Conservation (phyloP, 2,113 vertebrate genomes). For the Erinaceus europaeus region DNA sequence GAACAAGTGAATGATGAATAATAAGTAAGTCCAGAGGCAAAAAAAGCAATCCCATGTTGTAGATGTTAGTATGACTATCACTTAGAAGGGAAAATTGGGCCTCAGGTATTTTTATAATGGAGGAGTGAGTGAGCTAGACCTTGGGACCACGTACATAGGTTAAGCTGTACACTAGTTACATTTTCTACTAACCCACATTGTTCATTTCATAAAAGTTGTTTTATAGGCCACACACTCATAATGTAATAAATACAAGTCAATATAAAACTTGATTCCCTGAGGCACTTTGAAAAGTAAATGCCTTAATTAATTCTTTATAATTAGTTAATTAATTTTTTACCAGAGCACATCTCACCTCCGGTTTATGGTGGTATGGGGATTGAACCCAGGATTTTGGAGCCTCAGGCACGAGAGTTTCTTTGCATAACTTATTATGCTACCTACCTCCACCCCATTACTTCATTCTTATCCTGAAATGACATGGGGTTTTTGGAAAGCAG, state of each 20-base stretch:
- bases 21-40: background rate
- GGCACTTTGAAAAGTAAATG: too few species aligned
- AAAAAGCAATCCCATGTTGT: background rate
- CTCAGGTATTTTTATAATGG: background rate
- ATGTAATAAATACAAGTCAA: too few species aligned
- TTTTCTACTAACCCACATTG: background rate
- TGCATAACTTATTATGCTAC: too few species aligned
- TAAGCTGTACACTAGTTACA: background rate
- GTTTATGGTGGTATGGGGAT: too few species aligned
- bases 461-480: background rate
- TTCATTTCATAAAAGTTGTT: background rate
- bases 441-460: background rate
- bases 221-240: too few species aligned
- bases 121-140: background rate
- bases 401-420: too few species aligned
- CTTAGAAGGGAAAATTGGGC: background rate
- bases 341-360: too few species aligned
- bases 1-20: background rate
- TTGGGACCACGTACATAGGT: too few species aligned
- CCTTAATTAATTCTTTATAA: too few species aligned
- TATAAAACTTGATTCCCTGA: too few species aligned
- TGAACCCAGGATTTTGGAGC: too few species aligned
- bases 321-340: too few species aligned
- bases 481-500: background rate
- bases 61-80: background rate